phyloP scores from a whole-genome alignment of 2,888 invertebrate species.

The Phyllotreta striolata region DNA sequence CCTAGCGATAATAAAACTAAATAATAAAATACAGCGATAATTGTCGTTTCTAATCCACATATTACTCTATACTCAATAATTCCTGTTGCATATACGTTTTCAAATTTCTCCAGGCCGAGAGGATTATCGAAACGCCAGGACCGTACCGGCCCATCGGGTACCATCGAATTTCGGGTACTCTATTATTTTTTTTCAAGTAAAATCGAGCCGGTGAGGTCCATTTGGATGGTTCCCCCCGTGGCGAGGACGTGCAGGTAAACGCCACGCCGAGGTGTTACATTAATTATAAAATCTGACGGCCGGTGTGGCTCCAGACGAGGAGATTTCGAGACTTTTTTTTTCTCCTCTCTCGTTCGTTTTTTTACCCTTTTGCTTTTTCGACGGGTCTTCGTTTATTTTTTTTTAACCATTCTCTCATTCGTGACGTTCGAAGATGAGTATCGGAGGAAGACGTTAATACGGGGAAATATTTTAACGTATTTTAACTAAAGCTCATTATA shows the following conservation, averaged over 20 bases:
- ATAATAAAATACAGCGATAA: too few relatives aligned
- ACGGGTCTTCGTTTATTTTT: conserved; percentile 14
- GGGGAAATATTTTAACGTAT: too few relatives aligned
- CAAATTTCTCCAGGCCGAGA: too few relatives aligned
- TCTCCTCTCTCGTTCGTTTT: conserved; percentile 24
- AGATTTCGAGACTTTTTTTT: conserved; percentile 40
- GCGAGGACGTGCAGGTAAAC: conserved; percentile 35
- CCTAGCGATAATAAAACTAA: too few relatives aligned
- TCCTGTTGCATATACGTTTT: too few relatives aligned
- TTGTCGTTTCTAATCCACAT: too few relatives aligned
- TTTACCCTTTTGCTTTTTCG: conserved; percentile 2
- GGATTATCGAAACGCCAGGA: too few relatives aligned
- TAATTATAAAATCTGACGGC: conserved; percentile 56
- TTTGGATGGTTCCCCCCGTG: conserved; percentile 7
- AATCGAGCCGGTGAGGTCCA: conserved; percentile 11
- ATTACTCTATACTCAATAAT: background rate
- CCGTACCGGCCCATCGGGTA: too few relatives aligned
- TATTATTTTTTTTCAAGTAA: too few relatives aligned
- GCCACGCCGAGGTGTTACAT: conserved; percentile 54
- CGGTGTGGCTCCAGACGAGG: conserved; percentile 54
- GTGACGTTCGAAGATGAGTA: conserved; percentile 6
- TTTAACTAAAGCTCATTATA: too few relatives aligned
- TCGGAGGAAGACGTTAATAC: background rate
- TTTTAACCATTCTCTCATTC: conserved; percentile 24
- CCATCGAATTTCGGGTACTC: too few relatives aligned